phyloP scores from a whole-genome alignment of 1,140 invertebrate species.

The roundworm (Caenorhabditis elegans) region WBcel235 BX284604.4:6374501-6375000 shows the following conservation, averaged over 20 bases:
- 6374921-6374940: no score
- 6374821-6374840: no score
- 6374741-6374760: background rate
- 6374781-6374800: background rate
- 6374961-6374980: no score
- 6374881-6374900: no score
- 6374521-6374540: background rate
- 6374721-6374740: slow-evolving; percentile 9
- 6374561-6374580: background rate
- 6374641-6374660: background rate
- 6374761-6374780: background rate
- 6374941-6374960: no score
- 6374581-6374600: background rate
- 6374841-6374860: no score
- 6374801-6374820: no score
- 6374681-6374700: background rate
- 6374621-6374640: background rate
- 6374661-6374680: background rate
- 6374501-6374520: slow-evolving; percentile 9
- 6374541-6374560: background rate
- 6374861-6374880: no score
- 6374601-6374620: slow-evolving; percentile 6
- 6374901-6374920: no score
- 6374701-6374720: background rate
- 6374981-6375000: no score